Conservation (phyloP, 2,113 vertebrate species). For the Etheostoma spectabile region DNA sequence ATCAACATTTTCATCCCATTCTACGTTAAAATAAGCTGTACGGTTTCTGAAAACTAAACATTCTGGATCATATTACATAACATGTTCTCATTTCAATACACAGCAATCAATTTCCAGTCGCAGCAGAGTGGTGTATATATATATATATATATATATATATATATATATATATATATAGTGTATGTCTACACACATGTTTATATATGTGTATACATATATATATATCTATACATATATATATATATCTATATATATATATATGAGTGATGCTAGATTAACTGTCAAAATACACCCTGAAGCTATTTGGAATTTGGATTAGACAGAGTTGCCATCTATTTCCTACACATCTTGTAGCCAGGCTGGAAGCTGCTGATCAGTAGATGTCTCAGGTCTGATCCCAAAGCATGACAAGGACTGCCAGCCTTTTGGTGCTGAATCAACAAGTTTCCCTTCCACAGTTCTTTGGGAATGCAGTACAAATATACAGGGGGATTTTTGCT, state of each 20-base stretch:
- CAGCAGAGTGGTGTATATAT: constrained; percentile 30
- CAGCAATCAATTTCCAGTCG: constrained; percentile 31
- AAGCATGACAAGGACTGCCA: constrained; percentile 37
- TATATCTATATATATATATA: not conserved
- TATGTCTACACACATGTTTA: too few relatives aligned
- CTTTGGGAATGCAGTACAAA: constrained; percentile 51
- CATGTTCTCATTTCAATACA: constrained; percentile 37
- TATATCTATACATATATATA: too few relatives aligned
- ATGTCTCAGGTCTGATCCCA: constrained; percentile 34
- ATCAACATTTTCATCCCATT: constrained; percentile 6
- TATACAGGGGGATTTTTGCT: constrained; percentile 43
- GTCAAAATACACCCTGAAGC: constrained; percentile 37
- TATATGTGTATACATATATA: not conserved
- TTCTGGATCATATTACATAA: constrained; percentile 34
- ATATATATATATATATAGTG: not conserved
- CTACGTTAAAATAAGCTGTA: constrained; percentile 29
- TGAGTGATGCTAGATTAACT: constrained; percentile 40
- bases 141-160: too few relatives aligned
- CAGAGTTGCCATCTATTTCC: constrained; percentile 18
- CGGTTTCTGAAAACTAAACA: constrained; percentile 32
- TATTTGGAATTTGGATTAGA: constrained; percentile 38
- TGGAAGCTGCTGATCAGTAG: constrained; percentile 43
- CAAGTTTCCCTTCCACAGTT: constrained; percentile 42
- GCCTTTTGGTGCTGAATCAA: constrained; percentile 54
- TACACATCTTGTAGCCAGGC: constrained; percentile 25